Conservation (phyloP, 2,888 invertebrate species). For the Cataglyphis rosenhaueri region DNA sequence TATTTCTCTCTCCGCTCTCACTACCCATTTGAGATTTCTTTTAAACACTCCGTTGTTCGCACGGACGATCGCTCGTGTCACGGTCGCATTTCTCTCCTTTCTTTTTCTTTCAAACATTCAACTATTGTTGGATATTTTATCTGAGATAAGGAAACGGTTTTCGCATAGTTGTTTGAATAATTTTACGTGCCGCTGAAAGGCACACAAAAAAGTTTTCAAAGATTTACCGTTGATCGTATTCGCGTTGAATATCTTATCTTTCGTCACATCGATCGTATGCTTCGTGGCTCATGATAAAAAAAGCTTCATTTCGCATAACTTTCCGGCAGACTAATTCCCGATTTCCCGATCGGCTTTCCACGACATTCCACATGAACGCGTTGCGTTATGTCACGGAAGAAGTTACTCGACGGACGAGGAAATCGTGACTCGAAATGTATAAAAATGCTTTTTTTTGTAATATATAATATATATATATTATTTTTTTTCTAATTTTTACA, state of each 20-base stretch:
- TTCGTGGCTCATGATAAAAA: background rate
- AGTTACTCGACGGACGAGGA: background rate
- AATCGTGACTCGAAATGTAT: background rate
- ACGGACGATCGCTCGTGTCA: background rate
- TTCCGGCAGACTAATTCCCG: background rate
- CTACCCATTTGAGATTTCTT: background rate
- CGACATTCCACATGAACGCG: background rate
- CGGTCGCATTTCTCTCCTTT: background rate
- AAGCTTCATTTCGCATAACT: background rate
- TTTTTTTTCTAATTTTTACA: background rate
- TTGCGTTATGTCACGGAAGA: conserved; percentile 9
- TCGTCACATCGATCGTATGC: conserved; percentile 2
- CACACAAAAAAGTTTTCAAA: background rate
- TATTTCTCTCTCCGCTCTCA: background rate
- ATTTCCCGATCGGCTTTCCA: conserved; percentile 18
- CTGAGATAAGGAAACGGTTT: background rate
- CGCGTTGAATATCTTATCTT: background rate
- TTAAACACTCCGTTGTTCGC: background rate
- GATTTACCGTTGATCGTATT: background rate
- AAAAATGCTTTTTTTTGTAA: background rate
- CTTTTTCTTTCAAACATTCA: background rate
- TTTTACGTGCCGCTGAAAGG: background rate
- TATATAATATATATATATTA: background rate
- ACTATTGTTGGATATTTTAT: background rate
- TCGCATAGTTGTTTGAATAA: background rate